These are phyloP conservation scores for Crossaster papposus DNA, from an alignment of 53 echinoderm and acorn worm genomes.

Conservation along the genomic window DNA sequence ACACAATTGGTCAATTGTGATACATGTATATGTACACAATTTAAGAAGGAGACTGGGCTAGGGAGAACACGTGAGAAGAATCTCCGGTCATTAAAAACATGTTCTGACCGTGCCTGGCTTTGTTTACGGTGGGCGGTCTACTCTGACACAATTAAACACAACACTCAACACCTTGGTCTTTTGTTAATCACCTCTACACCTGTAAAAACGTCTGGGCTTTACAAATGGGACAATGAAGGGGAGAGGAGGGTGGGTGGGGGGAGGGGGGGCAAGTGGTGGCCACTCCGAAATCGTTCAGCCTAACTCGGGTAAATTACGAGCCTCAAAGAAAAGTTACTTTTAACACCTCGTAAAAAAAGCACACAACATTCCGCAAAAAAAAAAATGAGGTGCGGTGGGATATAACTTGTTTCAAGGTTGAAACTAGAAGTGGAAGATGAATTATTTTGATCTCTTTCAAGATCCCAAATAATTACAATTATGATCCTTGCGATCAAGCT, in stretches of 20 bases:
- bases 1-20: no score
- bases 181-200: conserved; percentile 31
- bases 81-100: conserved; percentile 29
- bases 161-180: conserved; percentile 49
- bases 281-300: background rate
- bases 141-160: conserved; percentile 41
- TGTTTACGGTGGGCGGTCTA: conserved; percentile 48
- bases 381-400: no score
- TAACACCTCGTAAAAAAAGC: background rate
- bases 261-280: no score
- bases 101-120: background rate
- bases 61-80: background rate
- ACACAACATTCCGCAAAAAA: background rate
- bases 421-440: no score
- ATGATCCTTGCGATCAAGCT: no score
- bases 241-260: no score
- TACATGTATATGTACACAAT: no score
- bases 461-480: background rate
- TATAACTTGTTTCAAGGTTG: background rate
- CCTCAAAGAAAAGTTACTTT: conserved; percentile 4
- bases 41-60: background rate
- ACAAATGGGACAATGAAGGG: background rate
- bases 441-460: no score
- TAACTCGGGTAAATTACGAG: background rate
- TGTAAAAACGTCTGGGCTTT: conserved; percentile 37